phyloP scores from a whole-genome alignment of 1,140 invertebrate genomes.

The Drosophila orosa region DNA sequence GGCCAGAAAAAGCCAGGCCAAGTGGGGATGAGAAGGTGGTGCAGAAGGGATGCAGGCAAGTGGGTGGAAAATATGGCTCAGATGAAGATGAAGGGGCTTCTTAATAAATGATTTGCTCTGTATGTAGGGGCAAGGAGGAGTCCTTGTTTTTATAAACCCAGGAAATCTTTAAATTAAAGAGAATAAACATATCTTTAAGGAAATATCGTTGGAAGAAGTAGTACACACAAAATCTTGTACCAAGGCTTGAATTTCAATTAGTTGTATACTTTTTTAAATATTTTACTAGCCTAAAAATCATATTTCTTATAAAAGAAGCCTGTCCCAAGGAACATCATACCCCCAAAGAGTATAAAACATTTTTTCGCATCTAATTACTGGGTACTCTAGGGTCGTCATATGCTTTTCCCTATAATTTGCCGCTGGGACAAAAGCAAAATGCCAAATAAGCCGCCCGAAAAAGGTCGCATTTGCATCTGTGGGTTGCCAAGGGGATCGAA shows the following conservation, averaged over 20 bases:
- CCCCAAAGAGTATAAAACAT: background rate
- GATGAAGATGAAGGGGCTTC: constrained; percentile 32
- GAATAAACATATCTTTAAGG: no score
- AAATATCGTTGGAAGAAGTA: no score
- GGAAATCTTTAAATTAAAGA: background rate
- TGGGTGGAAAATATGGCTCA: constrained; percentile 15
- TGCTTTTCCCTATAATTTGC: constrained; percentile 28
- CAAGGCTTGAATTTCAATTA: background rate
- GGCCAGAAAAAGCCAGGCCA: constrained; percentile 20
- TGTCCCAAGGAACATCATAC: rapidly evolving
- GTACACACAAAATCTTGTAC: background rate
- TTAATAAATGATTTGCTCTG: constrained; percentile 50
- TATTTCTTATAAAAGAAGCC: background rate
- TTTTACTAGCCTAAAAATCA: background rate
- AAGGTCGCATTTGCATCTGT: constrained; percentile 45
- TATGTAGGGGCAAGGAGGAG: background rate
- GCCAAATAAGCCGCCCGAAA: constrained; percentile 36
- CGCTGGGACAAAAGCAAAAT: constrained; percentile 23
- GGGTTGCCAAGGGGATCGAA: constrained; percentile 1
- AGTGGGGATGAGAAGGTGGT: constrained; percentile 16
- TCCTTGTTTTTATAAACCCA: constrained; percentile 12
- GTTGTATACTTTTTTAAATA: background rate
- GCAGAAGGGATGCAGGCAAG: background rate
- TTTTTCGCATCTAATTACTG: background rate
- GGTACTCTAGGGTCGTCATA: constrained; percentile 2